These are phyloP conservation scores for Venustaconcha ellipsiformis DNA, from an alignment of 1,140 invertebrate genomes.

Conservation along the genomic window DNA sequence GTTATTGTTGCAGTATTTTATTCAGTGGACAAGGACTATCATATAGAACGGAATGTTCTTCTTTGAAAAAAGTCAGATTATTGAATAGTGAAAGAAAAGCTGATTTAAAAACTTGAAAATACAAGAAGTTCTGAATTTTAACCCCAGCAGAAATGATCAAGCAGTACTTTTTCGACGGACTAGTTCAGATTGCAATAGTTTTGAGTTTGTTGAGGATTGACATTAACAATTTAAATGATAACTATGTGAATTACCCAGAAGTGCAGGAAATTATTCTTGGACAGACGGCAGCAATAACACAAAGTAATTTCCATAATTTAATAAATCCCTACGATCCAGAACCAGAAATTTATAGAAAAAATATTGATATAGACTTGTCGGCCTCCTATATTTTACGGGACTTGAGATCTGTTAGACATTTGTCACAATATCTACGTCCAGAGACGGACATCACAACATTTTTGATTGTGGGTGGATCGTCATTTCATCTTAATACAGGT, in stretches of 20 bases:
- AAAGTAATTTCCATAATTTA: slow-evolving; percentile 65
- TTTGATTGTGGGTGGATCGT: slow-evolving; percentile 8
- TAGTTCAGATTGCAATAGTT: slow-evolving; percentile 82
- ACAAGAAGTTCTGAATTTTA: background rate
- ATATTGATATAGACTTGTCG: slow-evolving; percentile 72
- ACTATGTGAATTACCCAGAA: slow-evolving; percentile 69
- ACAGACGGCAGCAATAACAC: slow-evolving; percentile 64
- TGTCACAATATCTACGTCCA: slow-evolving; percentile 70
- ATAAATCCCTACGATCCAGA: slow-evolving; percentile 11
- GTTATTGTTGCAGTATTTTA: background rate
- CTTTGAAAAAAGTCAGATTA: slow-evolving; percentile 6
- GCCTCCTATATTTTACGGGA: slow-evolving; percentile 78
- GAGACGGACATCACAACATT: slow-evolving; percentile 58
- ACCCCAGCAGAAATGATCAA: slow-evolving; percentile 52
- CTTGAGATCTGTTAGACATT: slow-evolving; percentile 75
- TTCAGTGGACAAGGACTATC: background rate
- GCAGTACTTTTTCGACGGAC: slow-evolving; percentile 74
- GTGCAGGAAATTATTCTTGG: slow-evolving; percentile 66
- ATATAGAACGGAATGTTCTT: background rate
- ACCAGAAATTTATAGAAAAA: slow-evolving; percentile 70
- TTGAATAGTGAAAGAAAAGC: background rate
- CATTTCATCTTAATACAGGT: background rate
- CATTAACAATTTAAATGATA: slow-evolving; percentile 76
- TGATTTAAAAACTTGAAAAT: background rate
- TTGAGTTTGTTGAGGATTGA: slow-evolving; percentile 82